Evolutionary conservation across 2,797 vertebrate genomes (phyloP).

Genomic region (Dipus sagitta): DNA sequence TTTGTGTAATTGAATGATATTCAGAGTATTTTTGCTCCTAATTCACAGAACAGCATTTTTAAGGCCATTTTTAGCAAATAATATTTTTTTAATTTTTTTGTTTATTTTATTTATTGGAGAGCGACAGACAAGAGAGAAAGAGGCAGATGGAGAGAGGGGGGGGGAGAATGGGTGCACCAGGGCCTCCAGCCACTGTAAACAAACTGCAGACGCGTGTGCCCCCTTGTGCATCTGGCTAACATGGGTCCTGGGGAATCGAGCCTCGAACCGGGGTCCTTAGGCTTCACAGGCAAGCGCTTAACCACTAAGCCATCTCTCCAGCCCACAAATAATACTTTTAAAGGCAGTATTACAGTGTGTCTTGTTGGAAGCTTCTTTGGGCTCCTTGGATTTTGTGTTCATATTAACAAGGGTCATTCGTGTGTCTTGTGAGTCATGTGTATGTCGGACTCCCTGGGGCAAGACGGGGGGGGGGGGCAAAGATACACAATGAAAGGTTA

Average conservation of each 20-base stretch:
- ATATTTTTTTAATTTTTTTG: background rate
- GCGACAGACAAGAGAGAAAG: no score
- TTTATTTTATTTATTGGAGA: no score
- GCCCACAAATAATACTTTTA: no score
- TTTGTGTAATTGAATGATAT: background rate
- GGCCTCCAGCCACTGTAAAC: no score
- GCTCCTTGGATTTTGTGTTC: background rate
- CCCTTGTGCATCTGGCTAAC: no score
- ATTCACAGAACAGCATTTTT: background rate
- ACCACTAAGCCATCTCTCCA: no score
- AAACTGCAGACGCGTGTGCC: no score
- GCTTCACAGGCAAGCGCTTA: no score
- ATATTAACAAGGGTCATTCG: background rate
- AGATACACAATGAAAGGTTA: background rate
- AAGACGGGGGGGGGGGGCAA: background rate
- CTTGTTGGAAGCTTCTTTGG: background rate
- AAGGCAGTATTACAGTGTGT: background rate
- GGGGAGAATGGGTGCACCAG: no score
- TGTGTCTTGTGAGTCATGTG: background rate
- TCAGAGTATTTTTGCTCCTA: constrained; percentile 23
- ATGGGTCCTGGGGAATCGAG: no score
- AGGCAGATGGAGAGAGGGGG: no score
- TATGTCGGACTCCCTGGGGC: background rate
- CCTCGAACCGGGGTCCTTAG: no score
- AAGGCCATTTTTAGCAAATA: background rate